Base-by-base conservation (phyloP, 1,140 invertebrate genomes). In the Drepana arcuata region DNA sequence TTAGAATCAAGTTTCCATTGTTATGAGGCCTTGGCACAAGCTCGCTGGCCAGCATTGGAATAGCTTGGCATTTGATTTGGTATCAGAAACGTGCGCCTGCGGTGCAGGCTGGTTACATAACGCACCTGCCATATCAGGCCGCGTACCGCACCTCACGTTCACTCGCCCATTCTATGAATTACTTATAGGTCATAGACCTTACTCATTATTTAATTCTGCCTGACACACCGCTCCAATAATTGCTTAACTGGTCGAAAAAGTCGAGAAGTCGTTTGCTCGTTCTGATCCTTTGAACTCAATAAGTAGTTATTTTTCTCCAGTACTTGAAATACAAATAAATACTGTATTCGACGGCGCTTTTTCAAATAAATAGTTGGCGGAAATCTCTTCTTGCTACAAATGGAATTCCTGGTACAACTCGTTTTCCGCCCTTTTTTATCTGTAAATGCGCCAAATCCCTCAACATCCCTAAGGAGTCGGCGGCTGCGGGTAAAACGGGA, bases 131-230 rank as follows among this genome's bases (percentile, higher is more conserved):
- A 70, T 78, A 78, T 77, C 70, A 44, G 65, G 70, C 68, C 54
- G 65, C 55, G 63, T 60, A 70, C 58, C 56, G 51, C 62, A 56
- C 67, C 69, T 74, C 65, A 50, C 61, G 70, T 65, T 74, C 68
- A 63, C 72, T 73, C 63, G 68, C 64, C 61, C 71, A 73, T 75
- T 73, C 73, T 78, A 74, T 77, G 72, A 78, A 79, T 81, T 78
- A 73, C 74, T 77, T 73, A 79, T 65, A 74, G 73, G 70, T 81
- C 73, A 65, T 73, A 71, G 77, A 81, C 70, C 73, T 64, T 62
- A 61, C 55, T 48, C 54, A 77, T 73, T 72, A 74, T 74, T 70
- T 64, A 66, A 67, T 65, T 60, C 51, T 31, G 49, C 45, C 45
- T 51, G 39, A 50, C 40, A 38, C 42, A 35, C 57, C 55, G 44